Evolutionary conservation across 2,113 vertebrate genomes (phyloP).

Genomic region (Nyctereutes procyonoides): DNA sequence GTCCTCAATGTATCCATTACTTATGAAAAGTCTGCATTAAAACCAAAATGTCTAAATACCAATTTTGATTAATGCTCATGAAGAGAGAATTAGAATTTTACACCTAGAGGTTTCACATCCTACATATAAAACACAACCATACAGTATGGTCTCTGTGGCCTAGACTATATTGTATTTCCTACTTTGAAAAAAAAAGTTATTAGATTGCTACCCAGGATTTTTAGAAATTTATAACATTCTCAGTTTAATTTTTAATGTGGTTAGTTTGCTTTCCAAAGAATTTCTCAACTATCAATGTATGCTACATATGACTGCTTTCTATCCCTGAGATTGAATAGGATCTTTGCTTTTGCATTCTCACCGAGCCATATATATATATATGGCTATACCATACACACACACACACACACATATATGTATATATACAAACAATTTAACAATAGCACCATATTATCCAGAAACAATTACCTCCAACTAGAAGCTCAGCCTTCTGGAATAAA

Average conservation of each 20-base stretch:
- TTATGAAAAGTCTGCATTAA: neutral
- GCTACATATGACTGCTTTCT: neutral
- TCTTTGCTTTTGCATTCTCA: neutral
- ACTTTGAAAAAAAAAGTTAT: neutral
- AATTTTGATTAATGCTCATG: constrained; percentile 23
- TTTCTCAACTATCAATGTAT: neutral
- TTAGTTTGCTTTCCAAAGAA: constrained; percentile 33
- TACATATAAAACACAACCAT: neutral
- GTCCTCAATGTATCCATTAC: neutral
- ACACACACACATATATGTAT: too few species aligned
- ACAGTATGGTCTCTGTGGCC: neutral
- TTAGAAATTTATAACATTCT: neutral
- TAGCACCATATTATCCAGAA: neutral
- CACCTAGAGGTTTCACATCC: neutral
- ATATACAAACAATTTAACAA: neutral
- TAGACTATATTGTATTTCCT: neutral
- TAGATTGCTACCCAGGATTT: neutral
- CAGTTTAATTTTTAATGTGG: neutral
- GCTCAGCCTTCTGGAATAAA: neutral
- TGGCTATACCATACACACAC: too few species aligned
- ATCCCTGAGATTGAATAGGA: neutral
- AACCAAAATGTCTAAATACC: neutral
- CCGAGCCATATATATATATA: neutral
- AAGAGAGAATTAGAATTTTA: neutral
- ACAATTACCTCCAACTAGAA: neutral